phyloP scores from a whole-genome alignment of 2,797 vertebrate species.

The Sebastes glaucus region DNA sequence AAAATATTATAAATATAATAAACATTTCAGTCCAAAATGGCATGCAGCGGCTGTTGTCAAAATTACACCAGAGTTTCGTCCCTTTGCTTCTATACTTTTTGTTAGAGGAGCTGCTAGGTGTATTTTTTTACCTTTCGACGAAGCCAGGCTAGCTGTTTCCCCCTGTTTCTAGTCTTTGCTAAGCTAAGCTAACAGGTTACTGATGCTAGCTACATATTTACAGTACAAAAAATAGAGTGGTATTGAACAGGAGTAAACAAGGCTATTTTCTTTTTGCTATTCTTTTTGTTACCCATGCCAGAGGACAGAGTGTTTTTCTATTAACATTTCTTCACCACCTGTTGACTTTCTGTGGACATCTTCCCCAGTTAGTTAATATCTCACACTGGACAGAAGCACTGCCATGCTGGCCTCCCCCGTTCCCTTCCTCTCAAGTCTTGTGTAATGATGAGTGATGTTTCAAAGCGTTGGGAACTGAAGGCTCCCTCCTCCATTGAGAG shows the following conservation, averaged over 20 bases:
- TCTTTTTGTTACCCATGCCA: not conserved
- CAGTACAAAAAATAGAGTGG: not conserved
- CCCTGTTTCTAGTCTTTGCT: not conserved
- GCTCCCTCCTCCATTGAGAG: slow-evolving; percentile 17
- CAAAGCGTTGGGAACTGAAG: slow-evolving; percentile 33
- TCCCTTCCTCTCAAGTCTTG: slow-evolving; percentile 3
- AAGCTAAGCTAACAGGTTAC: not conserved
- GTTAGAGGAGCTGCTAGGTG: too few species aligned
- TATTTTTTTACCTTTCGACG: not conserved
- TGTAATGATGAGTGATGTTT: slow-evolving; percentile 44
- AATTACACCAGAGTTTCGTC: too few species aligned
- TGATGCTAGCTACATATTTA: not conserved
- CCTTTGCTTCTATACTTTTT: too few species aligned
- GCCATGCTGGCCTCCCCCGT: not conserved
- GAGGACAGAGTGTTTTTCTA: not conserved
- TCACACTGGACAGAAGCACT: not conserved
- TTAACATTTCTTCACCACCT: not conserved
- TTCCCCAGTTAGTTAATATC: not conserved
- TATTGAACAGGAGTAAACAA: not conserved
- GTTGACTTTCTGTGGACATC: not conserved
- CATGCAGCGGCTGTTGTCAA: too few species aligned
- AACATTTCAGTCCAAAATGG: too few species aligned
- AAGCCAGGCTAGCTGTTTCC: not conserved
- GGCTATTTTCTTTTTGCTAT: not conserved
- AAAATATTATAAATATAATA: too few species aligned